Conservation (phyloP, 2,888 invertebrate genomes). For the Alitta virens region DNA sequence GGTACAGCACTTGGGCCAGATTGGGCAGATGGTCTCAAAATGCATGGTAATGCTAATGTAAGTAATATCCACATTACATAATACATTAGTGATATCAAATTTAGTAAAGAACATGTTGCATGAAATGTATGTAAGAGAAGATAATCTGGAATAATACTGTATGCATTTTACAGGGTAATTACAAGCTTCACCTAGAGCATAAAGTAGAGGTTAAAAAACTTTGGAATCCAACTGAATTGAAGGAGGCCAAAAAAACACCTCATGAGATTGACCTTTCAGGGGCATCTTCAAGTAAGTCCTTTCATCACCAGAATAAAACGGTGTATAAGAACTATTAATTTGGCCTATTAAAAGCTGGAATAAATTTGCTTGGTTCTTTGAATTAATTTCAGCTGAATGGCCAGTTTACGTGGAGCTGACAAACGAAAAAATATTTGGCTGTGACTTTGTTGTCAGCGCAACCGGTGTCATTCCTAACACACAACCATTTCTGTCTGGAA, state of each 20-base stretch:
- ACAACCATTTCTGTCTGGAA: constrained; percentile 35
- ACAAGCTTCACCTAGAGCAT: constrained; percentile 55
- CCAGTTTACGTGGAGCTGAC: constrained; percentile 65
- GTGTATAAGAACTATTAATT: too few species aligned
- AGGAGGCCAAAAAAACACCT: background rate
- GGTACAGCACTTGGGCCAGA: constrained; percentile 96
- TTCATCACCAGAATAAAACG: too few species aligned
- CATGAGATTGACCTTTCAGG: background rate
- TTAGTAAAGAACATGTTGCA: too few species aligned
- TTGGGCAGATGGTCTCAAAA: constrained; percentile 77
- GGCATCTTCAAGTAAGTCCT: too few species aligned
- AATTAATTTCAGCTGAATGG: constrained; percentile 22
- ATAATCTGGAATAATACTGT: too few species aligned
- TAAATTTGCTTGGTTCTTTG: background rate
- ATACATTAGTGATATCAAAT: too few species aligned
- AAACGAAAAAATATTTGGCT: constrained; percentile 70
- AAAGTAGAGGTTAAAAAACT: constrained; percentile 54
- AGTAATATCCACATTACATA: too few species aligned
- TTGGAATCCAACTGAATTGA: constrained; percentile 39
- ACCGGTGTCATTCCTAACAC: constrained; percentile 76
- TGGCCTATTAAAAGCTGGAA: too few species aligned
- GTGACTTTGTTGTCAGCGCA: constrained; percentile 92
- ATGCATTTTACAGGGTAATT: constrained; percentile 30
- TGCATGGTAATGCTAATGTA: constrained; percentile 47
- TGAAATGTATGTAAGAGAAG: too few species aligned